Base-by-base conservation (phyloP, 2,797 vertebrate genomes). In the Lophotriccus pileatus region DNA sequence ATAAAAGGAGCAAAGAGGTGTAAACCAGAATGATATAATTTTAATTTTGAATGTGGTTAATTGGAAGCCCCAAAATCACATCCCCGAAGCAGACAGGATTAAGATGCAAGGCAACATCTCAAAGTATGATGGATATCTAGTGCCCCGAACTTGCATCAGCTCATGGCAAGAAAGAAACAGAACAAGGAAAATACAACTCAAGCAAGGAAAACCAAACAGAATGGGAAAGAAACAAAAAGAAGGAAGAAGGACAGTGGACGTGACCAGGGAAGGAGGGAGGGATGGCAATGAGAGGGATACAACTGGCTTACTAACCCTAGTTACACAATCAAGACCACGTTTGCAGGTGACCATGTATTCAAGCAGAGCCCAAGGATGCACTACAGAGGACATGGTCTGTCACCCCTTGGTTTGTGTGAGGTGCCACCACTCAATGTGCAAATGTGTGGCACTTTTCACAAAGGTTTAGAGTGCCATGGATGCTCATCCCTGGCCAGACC, bases 361-460 rank as follows among this genome's bases (percentile, higher is more conserved):
- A 62, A 68, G 55, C 30, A 50, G 1, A 76, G 67, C 20, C 36
- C 28, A 37, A 62, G n/a, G 18, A 50, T 36, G 43, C 32, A 16
- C 50, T 64, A 37, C 12, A 30, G 49, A 68, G 27, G 36, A 59
- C 0, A 0, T 12, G 17, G 14, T 39, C 53, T 78, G 58, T 52
- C 12, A 18, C 22, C 2, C 8, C 41, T 32, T 8, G 0, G 32
- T 87, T 60, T 46, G 21, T n/a, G 47, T 2, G 4, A 39, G 7
- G 56, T 83, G 22, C 32, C 49, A 86, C 28, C 15, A 59, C 32
- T 12, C 36, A 27, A 9, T 6, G 17, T 50, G 44, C 41, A 85
- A 87, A 63, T 0, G 0, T 0, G 3, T 22, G 6, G 52, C 30
- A 5, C 24, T 69, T 85, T 10, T 53, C 11, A 27, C 14, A 28